Percentiles rank a stretch among this genome's conserved stretches.
Evolutionary conservation across 2,888 invertebrate genomes (phyloP).

Genomic region (Microctonus aethiopoides): DNA sequence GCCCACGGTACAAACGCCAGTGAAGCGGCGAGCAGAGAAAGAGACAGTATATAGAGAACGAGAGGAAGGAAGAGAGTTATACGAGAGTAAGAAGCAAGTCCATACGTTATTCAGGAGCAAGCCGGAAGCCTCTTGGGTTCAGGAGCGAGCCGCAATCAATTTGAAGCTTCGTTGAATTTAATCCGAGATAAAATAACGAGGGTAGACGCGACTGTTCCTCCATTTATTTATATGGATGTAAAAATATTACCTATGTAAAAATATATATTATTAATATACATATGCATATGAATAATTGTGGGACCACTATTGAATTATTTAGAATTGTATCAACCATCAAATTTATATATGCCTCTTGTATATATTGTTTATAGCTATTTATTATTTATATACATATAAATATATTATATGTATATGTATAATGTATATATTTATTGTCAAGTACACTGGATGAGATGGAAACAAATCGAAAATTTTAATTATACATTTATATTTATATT

Average conservation of each 20-base stretch:
- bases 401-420: not conserved
- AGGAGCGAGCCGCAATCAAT: constrained; percentile 32
- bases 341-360: no score
- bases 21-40: not conserved
- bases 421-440: not conserved
- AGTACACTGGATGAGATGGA: no score
- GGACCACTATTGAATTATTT: no score
- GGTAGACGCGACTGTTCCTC: constrained; percentile 21
- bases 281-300: no score
- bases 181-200: constrained; percentile 32
- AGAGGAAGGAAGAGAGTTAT: no score
- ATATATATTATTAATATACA: no score
- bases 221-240: constrained; percentile 10
- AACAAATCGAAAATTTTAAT: no score
- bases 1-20: not conserved
- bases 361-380: no score
- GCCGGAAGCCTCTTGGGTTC: constrained; percentile 23
- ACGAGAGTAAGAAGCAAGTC: constrained; percentile 22
- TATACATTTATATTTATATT: not conserved
- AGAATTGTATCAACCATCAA: no score
- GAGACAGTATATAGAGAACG: not conserved
- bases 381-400: not conserved
- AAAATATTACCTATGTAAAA: no score
- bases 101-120: constrained; percentile 31
- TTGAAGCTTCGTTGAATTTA: constrained; percentile 33